Conservation (phyloP, 2,888 invertebrate genomes). For the Epistrophe eligans region DNA sequence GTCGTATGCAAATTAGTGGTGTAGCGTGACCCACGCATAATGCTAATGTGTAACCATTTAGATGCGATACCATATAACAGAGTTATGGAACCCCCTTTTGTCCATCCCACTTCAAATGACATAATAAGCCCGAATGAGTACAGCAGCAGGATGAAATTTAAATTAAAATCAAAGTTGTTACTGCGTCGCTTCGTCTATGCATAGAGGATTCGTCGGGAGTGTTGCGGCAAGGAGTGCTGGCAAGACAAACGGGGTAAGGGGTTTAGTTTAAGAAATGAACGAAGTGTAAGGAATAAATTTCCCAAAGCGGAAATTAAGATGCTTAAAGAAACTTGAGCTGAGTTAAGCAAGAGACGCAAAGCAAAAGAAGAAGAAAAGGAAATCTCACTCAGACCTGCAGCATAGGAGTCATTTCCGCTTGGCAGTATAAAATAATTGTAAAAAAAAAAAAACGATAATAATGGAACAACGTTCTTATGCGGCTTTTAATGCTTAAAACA, state of each 20-base stretch:
- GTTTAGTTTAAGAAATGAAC: constrained; percentile 14
- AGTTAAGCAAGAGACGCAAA: constrained; percentile 28
- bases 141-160: constrained; percentile 61
- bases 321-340: constrained; percentile 64
- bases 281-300: constrained; percentile 51
- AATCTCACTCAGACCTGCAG: constrained; percentile 66
- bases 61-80: constrained; percentile 57
- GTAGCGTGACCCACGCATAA: constrained; percentile 75
- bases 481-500: constrained; percentile 29
- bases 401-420: constrained; percentile 69
- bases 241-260: neutral
- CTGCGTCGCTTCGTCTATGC: neutral
- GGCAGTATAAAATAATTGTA: constrained; percentile 48
- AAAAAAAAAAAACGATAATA: constrained; percentile 54
- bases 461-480: constrained; percentile 61
- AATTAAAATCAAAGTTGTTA: constrained; percentile 66
- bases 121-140: constrained; percentile 64
- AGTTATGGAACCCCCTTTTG: constrained; percentile 14
- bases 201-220: neutral
- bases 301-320: constrained; percentile 74
- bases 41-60: constrained; percentile 75
- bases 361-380: constrained; percentile 38
- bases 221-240: too few relatives aligned
- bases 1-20: constrained; percentile 73
- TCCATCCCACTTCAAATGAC: constrained; percentile 43